Base-by-base conservation (phyloP, 2,113 vertebrate species). In the Eulacestoma nigropectus region DNA sequence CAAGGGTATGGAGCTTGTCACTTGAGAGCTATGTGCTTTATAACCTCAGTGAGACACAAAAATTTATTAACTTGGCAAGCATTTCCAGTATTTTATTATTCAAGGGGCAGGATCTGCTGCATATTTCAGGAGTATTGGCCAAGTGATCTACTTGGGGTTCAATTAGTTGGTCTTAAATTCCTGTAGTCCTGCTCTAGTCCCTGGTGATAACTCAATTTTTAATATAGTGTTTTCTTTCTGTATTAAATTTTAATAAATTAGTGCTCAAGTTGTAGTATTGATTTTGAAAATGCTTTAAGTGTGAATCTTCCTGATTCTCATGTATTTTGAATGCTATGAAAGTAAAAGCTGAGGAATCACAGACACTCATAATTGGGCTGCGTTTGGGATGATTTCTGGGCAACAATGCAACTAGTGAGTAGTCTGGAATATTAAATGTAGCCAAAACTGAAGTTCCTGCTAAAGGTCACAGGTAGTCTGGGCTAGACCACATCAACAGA, bases 231-330 rank as follows among this genome's bases (percentile, higher is more conserved):
- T 97, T 97, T 96, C 78, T 91, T 96, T 94, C 96, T 93, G 16
- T 67, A 93, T 97, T 97, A 91, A 69, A 78, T 94, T 95, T 97
- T 96, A 87, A 93, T 96, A 97, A 96, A 95, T 97, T 95, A 92
- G 52, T 81, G 16, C 47, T 96, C 29, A 93, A 86, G 60, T 93
- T 89, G 44, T 82, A 87, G 47, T 87, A 84, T 84, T 96, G 89
- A 96, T 93, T 95, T 67, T 74, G 84, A 95, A 97, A 73, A 90
- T 60, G 29, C 70, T 84, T 57, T 64, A 80, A 82, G 37, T 64
- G 60, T 83, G 87, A 84, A 60, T 80, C 59, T 68, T 64, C 65
- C 64, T 64, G n/a, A 42, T 87, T 86, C 86, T 86, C 32, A 16
- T 69, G 42, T 57, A 55, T 87, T 89, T 55, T 94, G 77, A 85